Evolutionary conservation across 2,113 vertebrate genomes (phyloP).

Genomic region (Spheniscus mendiculus): DNA sequence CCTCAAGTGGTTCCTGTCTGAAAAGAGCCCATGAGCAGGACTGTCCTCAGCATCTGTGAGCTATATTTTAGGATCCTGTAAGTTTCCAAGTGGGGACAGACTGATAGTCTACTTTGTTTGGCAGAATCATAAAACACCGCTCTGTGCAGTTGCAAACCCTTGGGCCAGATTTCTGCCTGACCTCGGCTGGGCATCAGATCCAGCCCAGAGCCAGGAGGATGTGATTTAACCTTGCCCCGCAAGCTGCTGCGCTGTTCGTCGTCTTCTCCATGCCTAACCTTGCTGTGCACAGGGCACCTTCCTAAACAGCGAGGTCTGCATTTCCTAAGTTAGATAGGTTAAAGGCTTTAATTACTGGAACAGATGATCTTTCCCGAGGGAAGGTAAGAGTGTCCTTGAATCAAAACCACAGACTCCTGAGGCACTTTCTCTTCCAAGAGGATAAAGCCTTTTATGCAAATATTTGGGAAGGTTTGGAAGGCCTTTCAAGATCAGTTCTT

Average conservation of each 20-base stretch:
- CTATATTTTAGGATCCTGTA: background rate
- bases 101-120: background rate
- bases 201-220: background rate
- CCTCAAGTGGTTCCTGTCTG: fast-evolving
- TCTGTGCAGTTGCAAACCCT: background rate
- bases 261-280: background rate
- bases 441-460: slow-evolving; percentile 10
- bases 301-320: background rate
- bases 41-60: background rate
- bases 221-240: background rate
- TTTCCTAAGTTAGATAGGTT: background rate
- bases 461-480: background rate
- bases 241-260: background rate
- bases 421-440: background rate
- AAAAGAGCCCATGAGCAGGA: background rate
- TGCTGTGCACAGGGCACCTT: background rate
- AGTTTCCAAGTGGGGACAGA: background rate
- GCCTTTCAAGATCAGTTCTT: background rate
- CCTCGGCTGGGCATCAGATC: background rate
- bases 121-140: background rate
- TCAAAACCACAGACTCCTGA: background rate
- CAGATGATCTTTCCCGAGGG: background rate
- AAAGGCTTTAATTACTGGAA: slow-evolving; percentile 27
- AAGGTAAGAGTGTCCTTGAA: background rate
- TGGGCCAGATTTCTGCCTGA: background rate